Evolutionary conservation across 2,888 invertebrate species (phyloP), one percentile per base, ranked within the genome.

Genomic region (Pristionchus fissidentatus): DNA sequence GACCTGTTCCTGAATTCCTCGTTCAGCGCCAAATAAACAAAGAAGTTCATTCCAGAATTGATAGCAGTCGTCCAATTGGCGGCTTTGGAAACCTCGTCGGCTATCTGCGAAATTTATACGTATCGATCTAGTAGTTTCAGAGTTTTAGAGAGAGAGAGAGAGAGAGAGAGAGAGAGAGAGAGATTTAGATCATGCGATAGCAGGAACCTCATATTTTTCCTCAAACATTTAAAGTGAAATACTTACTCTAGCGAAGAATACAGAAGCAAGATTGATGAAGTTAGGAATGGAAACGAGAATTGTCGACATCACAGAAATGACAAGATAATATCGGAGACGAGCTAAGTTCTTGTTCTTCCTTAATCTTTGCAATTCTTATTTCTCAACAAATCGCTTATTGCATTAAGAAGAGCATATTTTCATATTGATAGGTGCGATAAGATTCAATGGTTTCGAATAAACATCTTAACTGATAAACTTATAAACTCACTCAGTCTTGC

Each of bases 1-100:
- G 13, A 57, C 85, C 83, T 86, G 35, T 87, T 84, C n/a, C 88
- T 85, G 79, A 87, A 88, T 79, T 88, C 88, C 73, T 85, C 84
- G 41, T 88, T 88, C 83, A 88, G 83, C 32, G 84, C 82, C 43
- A 88, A 85, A 83, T 85, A 85, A 10, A 85, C 84, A 62, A 85
- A 85, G 29, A 84, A 84, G n/a, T 83, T 78, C 29, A 84, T 55
- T 0, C 84, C 83, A 0, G 84, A 85, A 78, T 85, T 85, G 49
- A 85, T 43, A 55, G 83, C 85, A 13, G 84, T 84, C 60, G 77
- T 41, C 84, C 84, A 85, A 32, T 84, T 84, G 3, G 85, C 83
- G 19, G 85, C 84, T 19, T 84, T 83, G n/a, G 81, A 66, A 32
- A 85, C 75, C 22, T 83, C 84, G 66, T 83, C 79, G 10, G 84